Conservation (phyloP, 2,888 invertebrate species). For the Craniophora ligustri region DNA sequence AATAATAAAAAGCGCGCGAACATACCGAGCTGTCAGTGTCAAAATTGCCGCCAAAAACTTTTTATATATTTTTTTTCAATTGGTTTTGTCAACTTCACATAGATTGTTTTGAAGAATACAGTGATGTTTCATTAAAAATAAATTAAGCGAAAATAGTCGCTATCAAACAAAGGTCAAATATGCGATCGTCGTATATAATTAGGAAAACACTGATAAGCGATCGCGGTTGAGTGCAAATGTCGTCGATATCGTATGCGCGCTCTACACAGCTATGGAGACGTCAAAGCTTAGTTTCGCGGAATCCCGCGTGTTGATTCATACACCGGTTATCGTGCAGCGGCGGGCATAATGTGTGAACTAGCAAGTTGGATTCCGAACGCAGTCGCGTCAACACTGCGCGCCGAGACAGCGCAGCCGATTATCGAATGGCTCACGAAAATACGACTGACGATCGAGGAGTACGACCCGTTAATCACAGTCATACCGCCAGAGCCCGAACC, state of each 20-base stretch:
- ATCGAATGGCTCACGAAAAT: slow-evolving; percentile 81
- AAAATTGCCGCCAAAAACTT: slow-evolving; percentile 24
- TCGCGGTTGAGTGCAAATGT: slow-evolving; percentile 85
- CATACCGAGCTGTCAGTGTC: slow-evolving; percentile 47
- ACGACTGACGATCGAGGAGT: slow-evolving; percentile 80
- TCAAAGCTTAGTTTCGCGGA: slow-evolving; percentile 80
- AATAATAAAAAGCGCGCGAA: slow-evolving; percentile 76
- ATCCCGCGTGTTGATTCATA: slow-evolving; percentile 82
- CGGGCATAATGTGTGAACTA: slow-evolving; percentile 78
- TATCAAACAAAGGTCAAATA: slow-evolving; percentile 73
- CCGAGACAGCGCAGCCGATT: slow-evolving; percentile 74
- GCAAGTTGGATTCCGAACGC: slow-evolving; percentile 87
- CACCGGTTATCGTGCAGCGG: slow-evolving; percentile 83
- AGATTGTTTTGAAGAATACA: slow-evolving; percentile 7
- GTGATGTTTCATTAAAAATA: slow-evolving; percentile 32
- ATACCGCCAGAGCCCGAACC: slow-evolving; percentile 64
- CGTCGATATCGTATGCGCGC: slow-evolving; percentile 66
- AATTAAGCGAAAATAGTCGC: slow-evolving; percentile 33
- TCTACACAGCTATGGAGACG: slow-evolving; percentile 61
- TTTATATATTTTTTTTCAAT: slow-evolving; percentile 5
- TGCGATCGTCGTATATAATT: slow-evolving; percentile 70
- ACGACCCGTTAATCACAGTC: slow-evolving; percentile 77
- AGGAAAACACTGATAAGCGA: slow-evolving; percentile 81
- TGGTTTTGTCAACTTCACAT: slow-evolving; percentile 5
- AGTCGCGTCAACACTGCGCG: slow-evolving; percentile 81